Evolutionary conservation across 1,140 invertebrate genomes (phyloP), one percentile per base, ranked within the genome.

Genomic region (Brachionus rubens): DNA sequence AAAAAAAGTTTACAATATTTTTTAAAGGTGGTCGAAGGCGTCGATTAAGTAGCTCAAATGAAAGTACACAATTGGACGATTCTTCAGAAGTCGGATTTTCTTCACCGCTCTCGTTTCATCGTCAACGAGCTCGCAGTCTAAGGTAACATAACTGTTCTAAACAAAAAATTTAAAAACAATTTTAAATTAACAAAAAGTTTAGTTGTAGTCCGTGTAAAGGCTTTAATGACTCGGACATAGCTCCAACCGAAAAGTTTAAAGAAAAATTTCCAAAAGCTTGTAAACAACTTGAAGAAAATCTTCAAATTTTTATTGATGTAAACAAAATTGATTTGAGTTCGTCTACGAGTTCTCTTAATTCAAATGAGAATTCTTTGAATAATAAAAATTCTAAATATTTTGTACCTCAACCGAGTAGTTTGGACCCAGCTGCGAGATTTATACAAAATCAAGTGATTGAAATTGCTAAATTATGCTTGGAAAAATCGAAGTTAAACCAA

Each of bases 391-490:
- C 46, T 0, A 72, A 72, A 36, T 72, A 50, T 24, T 21, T 48
- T 26, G 59, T 65, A 19, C 19, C 59, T 21, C 59, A 65, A 24
- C 59, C 59, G 21, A 43, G 16, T 12, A 28, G 59, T 65, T 54
- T 89, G 12, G 88, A 95, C 80, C 94, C 94, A 3, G 95, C 96
- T 78, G 89, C 94, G 68, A 88, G 94, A 80, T 96, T 96, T 83
- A 91, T 94, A 16, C 92, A 94, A 85, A 91, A 92, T 86, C 91
- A 98, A 88, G 90, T 97, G 12, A 87, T 98, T 77, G 94, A 98
- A 84, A 91, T 97, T 89, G 94, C 93, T 0, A 88, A 93, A 46
- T 94, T 98, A 82, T 97, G 94, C 83, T 86, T 97, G 30, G 90
- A 93, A 83, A 97, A 97, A 83, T 95, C 94, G 0, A 89, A 93